phyloP scores from a whole-genome alignment of 2,888 invertebrate genomes.

The Subacronicta megacephala region DNA sequence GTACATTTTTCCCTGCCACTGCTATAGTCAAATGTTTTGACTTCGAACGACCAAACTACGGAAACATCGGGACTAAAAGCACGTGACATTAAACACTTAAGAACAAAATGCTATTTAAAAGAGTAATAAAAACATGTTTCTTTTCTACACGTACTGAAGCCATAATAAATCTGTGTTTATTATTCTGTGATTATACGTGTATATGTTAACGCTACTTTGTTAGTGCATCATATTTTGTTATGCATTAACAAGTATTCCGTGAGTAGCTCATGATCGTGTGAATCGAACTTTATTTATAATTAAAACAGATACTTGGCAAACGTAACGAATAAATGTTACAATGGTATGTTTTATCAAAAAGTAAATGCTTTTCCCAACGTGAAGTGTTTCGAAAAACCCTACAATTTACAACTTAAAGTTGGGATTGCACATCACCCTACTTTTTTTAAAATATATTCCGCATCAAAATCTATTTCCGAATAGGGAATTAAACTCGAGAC shows the following conservation, averaged over 20 bases:
- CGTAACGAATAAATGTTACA: conserved; percentile 49
- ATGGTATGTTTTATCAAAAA: conserved; percentile 36
- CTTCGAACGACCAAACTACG: conserved; percentile 4
- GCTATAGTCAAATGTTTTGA: conserved; percentile 14
- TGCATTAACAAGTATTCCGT: conserved; percentile 24
- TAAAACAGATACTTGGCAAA: conserved; percentile 40
- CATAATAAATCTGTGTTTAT: conserved; percentile 7
- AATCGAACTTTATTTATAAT: conserved; percentile 43
- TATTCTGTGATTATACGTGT: conserved; percentile 9
- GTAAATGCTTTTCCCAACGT: conserved; percentile 40
- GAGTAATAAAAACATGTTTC: conserved; percentile 4
- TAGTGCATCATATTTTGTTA: conserved; percentile 19
- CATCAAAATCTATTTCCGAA: too few species aligned
- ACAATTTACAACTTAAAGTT: too few species aligned
- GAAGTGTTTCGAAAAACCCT: conserved; percentile 1
- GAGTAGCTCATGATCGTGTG: conserved; percentile 45
- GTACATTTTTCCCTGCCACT: conserved; percentile 18
- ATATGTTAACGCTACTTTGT: conserved; percentile 26
- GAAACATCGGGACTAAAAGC: conserved; percentile 6
- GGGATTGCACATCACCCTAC: too few species aligned
- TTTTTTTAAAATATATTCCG: too few species aligned
- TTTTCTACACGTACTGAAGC: conserved; percentile 1
- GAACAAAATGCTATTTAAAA: conserved; percentile 12
- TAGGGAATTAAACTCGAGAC: too few species aligned
- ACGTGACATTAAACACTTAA: conserved; percentile 12